Conservation (phyloP, 2,888 invertebrate genomes). For the Schizaphis graminum region DNA sequence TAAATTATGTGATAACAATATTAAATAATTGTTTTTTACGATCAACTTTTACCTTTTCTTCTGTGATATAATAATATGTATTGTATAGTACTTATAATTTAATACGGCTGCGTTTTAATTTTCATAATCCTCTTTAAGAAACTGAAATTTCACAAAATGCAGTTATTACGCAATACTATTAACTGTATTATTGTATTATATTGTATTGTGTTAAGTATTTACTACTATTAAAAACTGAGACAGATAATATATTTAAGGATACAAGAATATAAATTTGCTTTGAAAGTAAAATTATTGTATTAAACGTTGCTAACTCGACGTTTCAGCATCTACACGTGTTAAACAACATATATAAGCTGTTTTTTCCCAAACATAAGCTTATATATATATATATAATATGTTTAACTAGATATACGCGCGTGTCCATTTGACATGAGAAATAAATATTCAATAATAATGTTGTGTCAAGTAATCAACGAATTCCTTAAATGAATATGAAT, state of each 20-base stretch:
- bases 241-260: background rate
- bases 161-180: background rate
- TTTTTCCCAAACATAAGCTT: conserved; percentile 20
- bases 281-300: background rate
- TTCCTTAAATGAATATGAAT: conserved; percentile 8
- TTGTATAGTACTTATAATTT: background rate
- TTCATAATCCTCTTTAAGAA: background rate
- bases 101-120: background rate
- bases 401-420: background rate
- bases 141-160: background rate
- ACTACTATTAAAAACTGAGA: background rate
- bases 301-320: conserved; percentile 35
- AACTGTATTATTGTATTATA: too few relatives aligned
- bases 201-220: background rate
- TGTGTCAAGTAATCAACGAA: conserved; percentile 13
- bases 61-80: background rate
- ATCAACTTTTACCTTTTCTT: background rate
- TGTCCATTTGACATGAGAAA: background rate
- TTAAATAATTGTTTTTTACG: background rate
- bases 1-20: background rate
- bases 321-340: conserved; percentile 24
- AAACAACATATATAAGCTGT: background rate
- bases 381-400: background rate
- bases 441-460: background rate
- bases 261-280: background rate